Evolutionary conservation across 2,888 invertebrate species (phyloP).

Genomic region (Gymnocheta viridis): DNA sequence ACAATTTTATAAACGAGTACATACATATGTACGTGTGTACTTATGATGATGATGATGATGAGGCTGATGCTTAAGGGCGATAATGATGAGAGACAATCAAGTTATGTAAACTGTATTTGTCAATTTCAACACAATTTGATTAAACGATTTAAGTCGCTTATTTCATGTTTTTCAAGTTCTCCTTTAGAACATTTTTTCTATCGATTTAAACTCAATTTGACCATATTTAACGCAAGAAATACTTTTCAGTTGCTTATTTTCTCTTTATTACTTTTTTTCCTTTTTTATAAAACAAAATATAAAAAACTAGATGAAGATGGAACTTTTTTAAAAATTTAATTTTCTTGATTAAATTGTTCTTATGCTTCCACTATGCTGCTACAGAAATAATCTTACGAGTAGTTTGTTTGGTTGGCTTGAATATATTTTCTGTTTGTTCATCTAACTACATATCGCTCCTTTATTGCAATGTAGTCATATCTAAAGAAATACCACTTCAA

Average conservation of each 20-base stretch:
- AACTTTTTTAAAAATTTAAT: constrained; percentile 17
- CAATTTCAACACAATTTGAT: constrained; percentile 46
- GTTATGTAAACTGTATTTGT: constrained; percentile 14
- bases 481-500: too few relatives aligned
- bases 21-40: background rate
- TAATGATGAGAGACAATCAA: constrained; percentile 25
- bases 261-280: background rate
- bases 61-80: background rate
- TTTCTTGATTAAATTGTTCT: constrained; percentile 27
- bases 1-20: background rate
- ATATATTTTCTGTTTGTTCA: too few relatives aligned
- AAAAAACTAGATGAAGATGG: background rate
- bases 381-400: background rate
- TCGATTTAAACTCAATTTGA: constrained; percentile 42
- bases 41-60: background rate
- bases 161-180: constrained; percentile 11
- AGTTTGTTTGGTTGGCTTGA: too few relatives aligned
- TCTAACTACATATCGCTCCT: too few relatives aligned
- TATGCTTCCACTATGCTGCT: background rate
- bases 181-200: background rate
- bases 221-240: constrained; percentile 29
- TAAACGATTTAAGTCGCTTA: background rate
- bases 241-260: constrained; percentile 24
- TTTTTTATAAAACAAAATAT: background rate
- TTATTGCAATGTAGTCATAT: too few relatives aligned